Percentiles rank a stretch among this genome's conserved stretches.
Evolutionary conservation across 2,797 vertebrate species (phyloP).

Genomic region (Acrossocheilus wenchowensis): DNA sequence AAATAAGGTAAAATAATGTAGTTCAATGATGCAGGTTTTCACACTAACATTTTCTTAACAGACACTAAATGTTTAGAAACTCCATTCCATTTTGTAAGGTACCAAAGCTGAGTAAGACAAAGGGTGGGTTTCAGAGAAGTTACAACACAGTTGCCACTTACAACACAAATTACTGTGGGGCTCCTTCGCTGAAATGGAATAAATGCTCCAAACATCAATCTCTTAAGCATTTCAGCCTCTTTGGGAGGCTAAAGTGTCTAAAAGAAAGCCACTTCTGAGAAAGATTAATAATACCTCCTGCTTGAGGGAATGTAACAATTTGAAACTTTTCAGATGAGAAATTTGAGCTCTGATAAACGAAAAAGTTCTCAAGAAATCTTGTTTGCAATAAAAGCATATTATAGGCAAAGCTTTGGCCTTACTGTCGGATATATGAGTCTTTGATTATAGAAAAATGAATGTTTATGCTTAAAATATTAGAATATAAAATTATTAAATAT

Average conservation of each 20-base stretch:
- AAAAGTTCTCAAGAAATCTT: not conserved
- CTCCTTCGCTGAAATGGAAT: not conserved
- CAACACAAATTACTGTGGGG: not conserved
- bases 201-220: not conserved
- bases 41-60: not conserved
- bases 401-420: not conserved
- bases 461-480: not conserved
- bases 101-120: not conserved
- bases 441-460: not conserved
- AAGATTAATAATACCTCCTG: not conserved
- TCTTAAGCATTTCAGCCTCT: constrained; percentile 12
- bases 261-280: not conserved
- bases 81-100: not conserved
- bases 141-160: not conserved
- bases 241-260: constrained; percentile 4
- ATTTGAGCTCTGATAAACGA: not conserved
- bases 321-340: not conserved
- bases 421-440: not conserved
- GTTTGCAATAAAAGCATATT: not conserved
- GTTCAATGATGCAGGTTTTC: not conserved
- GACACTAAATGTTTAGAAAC: not conserved
- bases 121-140: not conserved
- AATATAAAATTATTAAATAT: not conserved
- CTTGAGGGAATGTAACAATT: not conserved
- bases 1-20: too few species aligned